Percentiles rank a stretch among this genome's conserved stretches.
phyloP scores from a whole-genome alignment of 2,888 invertebrate species.

The Notocelia uddmanniana region DNA sequence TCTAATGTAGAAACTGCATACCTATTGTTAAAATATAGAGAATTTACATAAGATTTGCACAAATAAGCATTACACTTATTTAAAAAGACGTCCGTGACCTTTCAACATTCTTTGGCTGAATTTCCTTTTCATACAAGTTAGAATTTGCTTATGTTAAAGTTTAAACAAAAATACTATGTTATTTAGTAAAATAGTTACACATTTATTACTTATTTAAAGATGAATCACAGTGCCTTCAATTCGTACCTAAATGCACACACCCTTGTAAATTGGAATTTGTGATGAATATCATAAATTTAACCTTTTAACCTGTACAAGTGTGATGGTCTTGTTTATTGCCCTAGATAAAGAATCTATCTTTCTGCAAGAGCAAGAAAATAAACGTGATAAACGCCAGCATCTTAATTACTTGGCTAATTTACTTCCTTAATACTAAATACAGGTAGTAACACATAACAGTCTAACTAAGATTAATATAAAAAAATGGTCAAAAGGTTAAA shows the following conservation, averaged over 20 bases:
- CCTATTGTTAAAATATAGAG: not conserved
- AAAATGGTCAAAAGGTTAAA: conserved; percentile 40
- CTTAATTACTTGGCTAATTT: not conserved
- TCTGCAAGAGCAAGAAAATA: not conserved
- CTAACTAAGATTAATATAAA: conserved; percentile 9
- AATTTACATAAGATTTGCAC: conserved; percentile 4
- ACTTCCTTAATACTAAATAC: not conserved
- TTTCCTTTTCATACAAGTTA: conserved; percentile 47
- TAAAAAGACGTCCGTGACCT: conserved; percentile 55
- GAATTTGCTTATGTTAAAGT: conserved; percentile 32
- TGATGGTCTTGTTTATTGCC: not conserved
- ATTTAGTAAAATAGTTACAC: conserved; percentile 38
- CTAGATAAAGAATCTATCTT: not conserved
- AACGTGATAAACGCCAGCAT: not conserved
- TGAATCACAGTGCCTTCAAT: conserved; percentile 43
- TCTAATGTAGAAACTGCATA: conserved; percentile 23
- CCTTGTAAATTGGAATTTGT: conserved; percentile 33
- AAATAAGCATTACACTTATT: conserved; percentile 22
- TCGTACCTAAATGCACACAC: conserved; percentile 41
- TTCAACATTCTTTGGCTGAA: conserved; percentile 60
- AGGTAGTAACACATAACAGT: conserved; percentile 4
- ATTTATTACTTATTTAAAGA: conserved; percentile 35
- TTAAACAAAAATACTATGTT: conserved; percentile 36
- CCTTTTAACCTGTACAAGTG: conserved; percentile 24
- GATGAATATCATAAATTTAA: conserved; percentile 26